Percentiles rank a stretch among this genome's conserved stretches.
These are phyloP conservation scores for Chelon labrosus DNA, from an alignment of 2,797 vertebrate genomes.

Conservation along the genomic window DNA sequence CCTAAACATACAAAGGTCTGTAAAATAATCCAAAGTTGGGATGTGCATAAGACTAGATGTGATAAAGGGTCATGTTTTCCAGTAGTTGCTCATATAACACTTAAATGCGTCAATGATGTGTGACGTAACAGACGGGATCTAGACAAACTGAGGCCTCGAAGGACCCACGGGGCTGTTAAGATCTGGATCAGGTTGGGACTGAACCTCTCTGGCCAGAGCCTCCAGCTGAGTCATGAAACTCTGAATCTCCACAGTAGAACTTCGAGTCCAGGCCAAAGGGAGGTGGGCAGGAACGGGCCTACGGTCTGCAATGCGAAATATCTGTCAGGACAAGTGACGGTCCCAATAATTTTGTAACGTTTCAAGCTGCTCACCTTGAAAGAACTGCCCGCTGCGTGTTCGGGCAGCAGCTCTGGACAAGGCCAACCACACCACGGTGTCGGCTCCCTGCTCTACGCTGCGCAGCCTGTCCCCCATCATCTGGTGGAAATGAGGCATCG, in stretches of 20 bases:
- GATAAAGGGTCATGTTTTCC: not conserved
- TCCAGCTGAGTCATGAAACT: slow-evolving; percentile 77
- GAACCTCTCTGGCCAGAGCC: slow-evolving; percentile 59
- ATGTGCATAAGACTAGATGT: not conserved
- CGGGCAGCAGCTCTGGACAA: slow-evolving; percentile 66
- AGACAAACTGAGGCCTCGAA: slow-evolving; percentile 40
- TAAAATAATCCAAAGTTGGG: not conserved
- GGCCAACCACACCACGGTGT: slow-evolving; percentile 83
- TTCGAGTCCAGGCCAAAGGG: slow-evolving; percentile 82
- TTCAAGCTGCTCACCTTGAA: slow-evolving; percentile 75
- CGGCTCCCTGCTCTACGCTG: slow-evolving; percentile 76
- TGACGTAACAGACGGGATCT: slow-evolving; percentile 19
- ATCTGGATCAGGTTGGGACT: slow-evolving; percentile 43
- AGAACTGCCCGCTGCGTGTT: slow-evolving; percentile 78
- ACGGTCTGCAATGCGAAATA: slow-evolving; percentile 73
- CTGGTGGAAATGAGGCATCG: slow-evolving; percentile 83
- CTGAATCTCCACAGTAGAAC: slow-evolving; percentile 69
- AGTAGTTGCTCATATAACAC: not conserved
- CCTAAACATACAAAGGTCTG: not conserved
- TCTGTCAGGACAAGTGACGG: slow-evolving; percentile 10
- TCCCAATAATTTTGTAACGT: too few species aligned
- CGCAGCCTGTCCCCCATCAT: slow-evolving; percentile 81
- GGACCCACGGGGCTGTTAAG: not conserved
- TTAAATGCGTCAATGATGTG: not conserved
- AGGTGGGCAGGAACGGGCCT: slow-evolving; percentile 73